Evolutionary conservation across 2,797 vertebrate species (phyloP), one percentile per base, ranked within the genome.

Genomic region (Neopelma chrysocephalum): DNA sequence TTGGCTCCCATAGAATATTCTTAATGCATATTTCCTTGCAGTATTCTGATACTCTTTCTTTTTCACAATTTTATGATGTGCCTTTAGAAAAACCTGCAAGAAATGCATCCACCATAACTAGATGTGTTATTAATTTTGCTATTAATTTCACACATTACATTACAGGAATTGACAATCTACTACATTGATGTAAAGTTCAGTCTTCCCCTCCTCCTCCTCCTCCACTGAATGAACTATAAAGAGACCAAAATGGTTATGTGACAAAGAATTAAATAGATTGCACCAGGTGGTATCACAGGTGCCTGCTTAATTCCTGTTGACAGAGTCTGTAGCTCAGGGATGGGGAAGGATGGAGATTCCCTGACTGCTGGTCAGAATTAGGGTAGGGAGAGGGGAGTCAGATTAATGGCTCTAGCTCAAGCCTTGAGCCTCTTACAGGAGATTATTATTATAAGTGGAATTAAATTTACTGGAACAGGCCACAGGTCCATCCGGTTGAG

Each of bases 381-480:
- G 77, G 70, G 80, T 91, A 50, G 88, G 68, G 68, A 93, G 90
- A 97, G 91, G 64, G 77, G 65, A 79, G 76, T 88, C 75, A 85
- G 92, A 96, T 93, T 94, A 76, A 82, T 96, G 91, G 50, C 89
- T 96, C 73, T 87, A 91, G 87, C 83, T 95, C 62, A 79, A 94
- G 40, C 62, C 83, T 73, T 92, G 88, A 92, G 91, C 96, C 90
- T 94, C 95, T 96, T 97, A 96, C 9, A 75, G 21, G 54, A 72
- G 62, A 96, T 97, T 97, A 96, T 97, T 97, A 95, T 89, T 97
- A 95, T 89, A 93, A 94, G 93, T 76, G 77, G 94, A 91, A 96
- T 96, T 96, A 96, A 58, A 76, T 15, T 29, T 94, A 68, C 65
- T 91, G 84, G 87, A 94, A 77, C 68, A 89, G 83, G 62, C 68